Percentiles rank a stretch among this genome's conserved stretches.
phyloP scores from a whole-genome alignment of 53 echinoderm and acorn worm genomes.

The Patiria pectinifera region DNA sequence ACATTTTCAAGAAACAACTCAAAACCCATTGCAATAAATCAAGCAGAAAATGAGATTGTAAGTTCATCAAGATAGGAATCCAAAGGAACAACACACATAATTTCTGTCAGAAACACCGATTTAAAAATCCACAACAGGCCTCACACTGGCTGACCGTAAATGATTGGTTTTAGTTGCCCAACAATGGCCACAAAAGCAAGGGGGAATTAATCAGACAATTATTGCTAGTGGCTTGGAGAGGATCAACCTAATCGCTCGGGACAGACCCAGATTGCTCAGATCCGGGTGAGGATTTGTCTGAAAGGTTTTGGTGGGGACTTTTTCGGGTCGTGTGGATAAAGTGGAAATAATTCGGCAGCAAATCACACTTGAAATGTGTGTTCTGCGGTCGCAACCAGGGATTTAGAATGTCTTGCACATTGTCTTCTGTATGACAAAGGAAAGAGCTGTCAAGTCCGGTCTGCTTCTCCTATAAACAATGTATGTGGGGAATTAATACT shows the following conservation, averaged over 20 bases:
- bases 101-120: background rate
- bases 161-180: constrained; percentile 27
- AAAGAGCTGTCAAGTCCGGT: background rate
- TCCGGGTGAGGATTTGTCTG: background rate
- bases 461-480: background rate
- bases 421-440: background rate
- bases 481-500: background rate
- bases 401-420: background rate
- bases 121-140: background rate
- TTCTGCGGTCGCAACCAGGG: background rate
- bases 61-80: constrained; percentile 14
- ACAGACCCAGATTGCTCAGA: background rate
- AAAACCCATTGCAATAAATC: too few species aligned
- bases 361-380: background rate
- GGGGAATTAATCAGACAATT: constrained; percentile 4
- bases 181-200: background rate
- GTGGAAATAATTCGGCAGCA: constrained; percentile 13
- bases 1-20: too few species aligned
- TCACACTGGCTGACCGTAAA: background rate
- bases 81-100: constrained; percentile 2
- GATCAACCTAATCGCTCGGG: background rate
- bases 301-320: background rate
- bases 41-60: constrained; percentile 30
- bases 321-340: background rate
- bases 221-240: background rate